Percentiles rank a stretch among this genome's conserved stretches.
Conservation (phyloP, 2,113 vertebrate species). For the Manacus vitellinus region DNA sequence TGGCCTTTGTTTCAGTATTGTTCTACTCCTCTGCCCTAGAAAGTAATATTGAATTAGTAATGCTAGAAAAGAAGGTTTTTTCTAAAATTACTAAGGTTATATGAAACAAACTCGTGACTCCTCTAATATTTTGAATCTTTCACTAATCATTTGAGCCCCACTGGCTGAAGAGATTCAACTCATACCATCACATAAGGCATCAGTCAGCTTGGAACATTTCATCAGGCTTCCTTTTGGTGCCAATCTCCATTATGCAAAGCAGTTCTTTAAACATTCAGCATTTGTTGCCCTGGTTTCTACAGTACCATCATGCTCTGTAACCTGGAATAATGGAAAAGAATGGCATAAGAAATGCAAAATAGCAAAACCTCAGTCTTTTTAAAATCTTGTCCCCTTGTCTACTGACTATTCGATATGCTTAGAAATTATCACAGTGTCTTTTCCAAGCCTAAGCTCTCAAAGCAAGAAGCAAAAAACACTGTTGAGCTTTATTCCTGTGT, state of each 20-base stretch:
- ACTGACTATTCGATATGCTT: fast-evolving
- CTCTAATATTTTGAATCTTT: background rate
- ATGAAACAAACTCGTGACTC: background rate
- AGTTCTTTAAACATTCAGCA: background rate
- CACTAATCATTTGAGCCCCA: background rate
- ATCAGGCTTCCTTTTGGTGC: background rate
- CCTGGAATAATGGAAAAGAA: background rate
- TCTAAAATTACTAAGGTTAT: background rate
- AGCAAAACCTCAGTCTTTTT: background rate
- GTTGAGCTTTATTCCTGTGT: background rate
- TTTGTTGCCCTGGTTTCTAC: conserved; percentile 1
- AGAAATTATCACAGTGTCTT: background rate
- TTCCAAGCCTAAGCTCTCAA: background rate
- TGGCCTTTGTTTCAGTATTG: background rate
- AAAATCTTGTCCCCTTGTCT: background rate
- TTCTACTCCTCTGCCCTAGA: background rate
- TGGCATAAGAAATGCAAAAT: background rate
- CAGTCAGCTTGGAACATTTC: background rate
- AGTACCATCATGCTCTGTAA: background rate
- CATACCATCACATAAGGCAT: background rate
- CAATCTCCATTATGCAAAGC: background rate
- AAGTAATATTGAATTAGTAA: background rate
- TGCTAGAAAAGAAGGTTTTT: background rate
- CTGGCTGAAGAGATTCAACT: background rate
- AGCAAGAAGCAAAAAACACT: background rate